Evolutionary conservation across 2,888 invertebrate genomes (phyloP).

Genomic region (Ernsta delagoae): DNA sequence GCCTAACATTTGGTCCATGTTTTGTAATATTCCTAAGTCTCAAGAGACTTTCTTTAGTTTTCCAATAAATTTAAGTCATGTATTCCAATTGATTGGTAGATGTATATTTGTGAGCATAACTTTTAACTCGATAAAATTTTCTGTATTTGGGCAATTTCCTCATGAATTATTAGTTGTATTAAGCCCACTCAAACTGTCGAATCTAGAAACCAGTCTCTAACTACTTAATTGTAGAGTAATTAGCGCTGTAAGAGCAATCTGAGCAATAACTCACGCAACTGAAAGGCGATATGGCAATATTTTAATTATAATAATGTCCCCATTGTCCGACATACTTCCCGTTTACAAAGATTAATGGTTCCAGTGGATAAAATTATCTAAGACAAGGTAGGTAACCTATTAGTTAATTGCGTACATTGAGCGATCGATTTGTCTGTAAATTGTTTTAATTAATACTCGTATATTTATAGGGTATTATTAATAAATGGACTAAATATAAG

Average conservation of each 20-base stretch:
- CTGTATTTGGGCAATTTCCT: too few relatives aligned
- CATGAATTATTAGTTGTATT: too few relatives aligned
- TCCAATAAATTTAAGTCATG: too few relatives aligned
- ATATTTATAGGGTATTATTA: too few relatives aligned
- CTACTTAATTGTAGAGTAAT: conserved; percentile 31
- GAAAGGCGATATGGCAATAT: conserved; percentile 16
- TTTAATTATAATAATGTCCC: conserved; percentile 33
- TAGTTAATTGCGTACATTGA: conserved; percentile 7
- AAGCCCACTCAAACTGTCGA: background rate
- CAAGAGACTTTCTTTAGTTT: too few relatives aligned
- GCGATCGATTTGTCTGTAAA: background rate
- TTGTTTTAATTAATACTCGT: too few relatives aligned
- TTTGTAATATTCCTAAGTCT: too few relatives aligned
- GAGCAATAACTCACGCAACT: conserved; percentile 9
- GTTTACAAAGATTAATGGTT: conserved; percentile 24
- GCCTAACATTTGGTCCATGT: too few relatives aligned
- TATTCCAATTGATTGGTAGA: too few relatives aligned
- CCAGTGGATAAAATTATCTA: conserved; percentile 10
- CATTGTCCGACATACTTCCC: conserved; percentile 20
- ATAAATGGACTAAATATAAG: too few relatives aligned
- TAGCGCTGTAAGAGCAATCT: background rate
- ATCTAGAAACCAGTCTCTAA: background rate
- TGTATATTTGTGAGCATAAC: too few relatives aligned
- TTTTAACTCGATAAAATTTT: too few relatives aligned
- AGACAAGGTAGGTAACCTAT: conserved; percentile 16